Evolutionary conservation across 2,797 vertebrate genomes (phyloP), one percentile per base, ranked within the genome.

Genomic region (Galaxias olidus): DNA sequence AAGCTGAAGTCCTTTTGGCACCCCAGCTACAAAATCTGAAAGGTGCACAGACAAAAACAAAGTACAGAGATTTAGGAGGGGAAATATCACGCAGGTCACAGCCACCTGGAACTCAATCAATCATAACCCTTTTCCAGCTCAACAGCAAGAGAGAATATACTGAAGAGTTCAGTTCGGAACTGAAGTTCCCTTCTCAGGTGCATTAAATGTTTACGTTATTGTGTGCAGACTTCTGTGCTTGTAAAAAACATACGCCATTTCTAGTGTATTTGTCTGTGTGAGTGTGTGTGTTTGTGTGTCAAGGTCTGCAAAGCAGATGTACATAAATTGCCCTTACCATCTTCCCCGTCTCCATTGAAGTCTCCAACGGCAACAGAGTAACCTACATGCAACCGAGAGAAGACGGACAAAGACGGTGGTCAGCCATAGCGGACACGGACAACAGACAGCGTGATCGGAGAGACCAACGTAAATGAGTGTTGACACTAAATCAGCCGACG

Each of bases 331-430:
- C 54, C 57, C 81, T 84, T 68, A 97, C 96, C 96, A 92, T 98
- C 95, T 5, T 82, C 85, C 48, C 83, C 46, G 79, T 96, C 96
- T 0, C 94, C 93, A 66, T 85, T 97, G 84, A 98, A 98, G 77
- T 98, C 95, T 8, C 96, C 96, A 19, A 94, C 94, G 14, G 95
- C 89, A 66, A 98, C 87, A 49, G 96, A 95, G 70, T 98, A 98
- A 17, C 96, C 96, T 98, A 80, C 20, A 67, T 55, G 50, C 74
- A 13, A 70, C 20, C 18, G 66, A 1, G 9, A 19, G 13, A 75
- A 42, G 0, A 44, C 4, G 65, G 40, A 40, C 2, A 40, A 75
- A 42, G 0, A 44, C 4, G 65, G 40, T 20, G 1, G 20, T 69
- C 9, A 69, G n/a, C 13, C 4, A 66, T 9, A 58, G 42, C 48